Evolutionary conservation across 2,888 invertebrate genomes (phyloP).

Genomic region (Amphipoea lucens): DNA sequence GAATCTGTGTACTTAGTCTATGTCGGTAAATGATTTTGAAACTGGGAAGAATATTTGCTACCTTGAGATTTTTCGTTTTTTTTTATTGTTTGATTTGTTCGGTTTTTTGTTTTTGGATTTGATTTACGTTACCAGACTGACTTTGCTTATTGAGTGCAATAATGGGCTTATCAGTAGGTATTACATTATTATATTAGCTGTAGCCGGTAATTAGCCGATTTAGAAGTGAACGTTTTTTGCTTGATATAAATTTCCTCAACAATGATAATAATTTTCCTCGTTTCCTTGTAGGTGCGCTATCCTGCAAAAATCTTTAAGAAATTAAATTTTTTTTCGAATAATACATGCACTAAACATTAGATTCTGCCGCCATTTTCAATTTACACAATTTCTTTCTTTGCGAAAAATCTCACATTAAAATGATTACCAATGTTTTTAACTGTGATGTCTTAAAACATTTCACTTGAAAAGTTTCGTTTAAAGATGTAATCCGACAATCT

Average conservation of each 20-base stretch:
- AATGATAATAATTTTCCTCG: neutral
- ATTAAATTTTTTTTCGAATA: slow-evolving; percentile 30
- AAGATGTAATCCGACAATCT: slow-evolving; percentile 65
- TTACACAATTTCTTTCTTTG: slow-evolving; percentile 43
- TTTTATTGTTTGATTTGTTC: no score
- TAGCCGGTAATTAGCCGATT: neutral
- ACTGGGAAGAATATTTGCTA: neutral
- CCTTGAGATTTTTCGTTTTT: neutral
- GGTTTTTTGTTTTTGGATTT: no score
- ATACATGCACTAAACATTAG: slow-evolving; percentile 7
- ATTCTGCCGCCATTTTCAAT: slow-evolving; percentile 17
- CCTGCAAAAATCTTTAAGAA: slow-evolving; percentile 16
- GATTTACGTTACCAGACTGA: neutral
- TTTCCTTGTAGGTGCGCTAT: neutral
- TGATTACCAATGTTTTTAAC: slow-evolving; percentile 46
- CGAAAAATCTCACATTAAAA: slow-evolving; percentile 66
- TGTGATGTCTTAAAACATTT: slow-evolving; percentile 67
- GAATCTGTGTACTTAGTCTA: neutral
- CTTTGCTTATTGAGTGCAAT: neutral
- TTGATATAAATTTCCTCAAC: neutral
- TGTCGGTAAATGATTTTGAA: neutral
- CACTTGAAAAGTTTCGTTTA: slow-evolving; percentile 70
- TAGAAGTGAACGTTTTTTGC: neutral
- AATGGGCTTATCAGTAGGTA: neutral
- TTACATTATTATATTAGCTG: no score